Evolutionary conservation across 92 coral and sea anemone species (phyloP).

Genomic region (Porites lobata): DNA sequence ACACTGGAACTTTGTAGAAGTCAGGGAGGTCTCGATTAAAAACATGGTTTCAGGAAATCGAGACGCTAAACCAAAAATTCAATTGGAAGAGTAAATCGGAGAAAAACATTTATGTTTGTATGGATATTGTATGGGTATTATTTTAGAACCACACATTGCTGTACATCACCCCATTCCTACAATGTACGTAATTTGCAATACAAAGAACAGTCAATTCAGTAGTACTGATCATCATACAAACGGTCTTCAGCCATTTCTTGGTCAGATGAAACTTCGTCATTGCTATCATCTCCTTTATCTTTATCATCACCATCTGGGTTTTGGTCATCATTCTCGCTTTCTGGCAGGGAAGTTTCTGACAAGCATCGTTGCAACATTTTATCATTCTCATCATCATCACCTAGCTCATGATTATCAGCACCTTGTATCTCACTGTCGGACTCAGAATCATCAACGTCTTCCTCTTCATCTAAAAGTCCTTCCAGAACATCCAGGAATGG

Average conservation of each 20-base stretch:
- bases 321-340: not conserved
- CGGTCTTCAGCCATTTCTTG: not conserved
- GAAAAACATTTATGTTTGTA: no score
- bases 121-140: not conserved
- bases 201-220: not conserved
- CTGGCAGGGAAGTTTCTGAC: not conserved
- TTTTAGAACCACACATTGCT: not conserved
- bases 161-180: not conserved
- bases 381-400: not conserved
- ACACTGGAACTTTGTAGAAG: not conserved
- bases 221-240: not conserved
- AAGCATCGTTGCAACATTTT: not conserved
- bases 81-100: not conserved
- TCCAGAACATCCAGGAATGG: conserved; percentile 26
- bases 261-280: not conserved
- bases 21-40: not conserved
- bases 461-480: not conserved
- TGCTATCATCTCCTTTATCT: not conserved
- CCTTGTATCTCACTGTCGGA: not conserved
- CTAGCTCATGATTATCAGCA: not conserved
- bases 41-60: not conserved
- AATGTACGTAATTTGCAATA: no score
- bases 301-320: no score
- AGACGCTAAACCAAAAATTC: not conserved
- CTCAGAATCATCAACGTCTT: not conserved